Percentiles rank a stretch among this genome's conserved stretches.
These are phyloP conservation scores for Mystacornis crossleyi DNA, from an alignment of 2,113 vertebrate species.

Conservation along the genomic window DNA sequence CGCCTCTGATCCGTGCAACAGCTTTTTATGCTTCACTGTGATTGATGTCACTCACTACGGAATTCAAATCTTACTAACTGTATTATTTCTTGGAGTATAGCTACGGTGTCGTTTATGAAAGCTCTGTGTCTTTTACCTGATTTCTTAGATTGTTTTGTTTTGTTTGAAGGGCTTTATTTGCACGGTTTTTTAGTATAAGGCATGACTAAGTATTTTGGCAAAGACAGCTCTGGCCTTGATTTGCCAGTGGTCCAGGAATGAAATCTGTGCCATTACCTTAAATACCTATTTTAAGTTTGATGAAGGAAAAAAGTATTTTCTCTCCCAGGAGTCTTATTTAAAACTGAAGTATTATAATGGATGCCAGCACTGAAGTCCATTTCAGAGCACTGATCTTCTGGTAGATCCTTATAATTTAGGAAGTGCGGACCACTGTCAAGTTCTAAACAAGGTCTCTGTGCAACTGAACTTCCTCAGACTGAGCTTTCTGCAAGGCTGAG, in stretches of 20 bases:
- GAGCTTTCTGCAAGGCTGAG: background rate
- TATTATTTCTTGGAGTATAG: background rate
- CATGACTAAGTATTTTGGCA: background rate
- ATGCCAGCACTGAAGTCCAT: background rate
- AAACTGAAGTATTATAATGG: background rate
- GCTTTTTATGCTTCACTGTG: rapidly evolving
- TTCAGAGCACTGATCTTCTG: background rate
- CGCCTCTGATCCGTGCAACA: rapidly evolving
- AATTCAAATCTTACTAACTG: background rate
- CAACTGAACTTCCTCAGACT: background rate
- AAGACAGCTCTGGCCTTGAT: background rate
- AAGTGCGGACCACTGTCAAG: background rate
- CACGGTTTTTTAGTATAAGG: rapidly evolving
- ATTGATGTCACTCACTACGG: rapidly evolving
- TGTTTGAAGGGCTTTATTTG: background rate
- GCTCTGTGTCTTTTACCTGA: background rate
- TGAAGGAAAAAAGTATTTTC: background rate
- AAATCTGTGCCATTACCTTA: background rate
- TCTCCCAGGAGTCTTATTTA: background rate
- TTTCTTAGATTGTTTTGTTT: too few species aligned
- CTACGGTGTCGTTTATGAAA: background rate
- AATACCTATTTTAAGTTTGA: background rate
- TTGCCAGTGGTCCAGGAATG: background rate
- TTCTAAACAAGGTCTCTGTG: background rate
- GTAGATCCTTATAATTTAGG: background rate